These are phyloP conservation scores for Brachypodius melanocephalos DNA, from an alignment of 2,113 vertebrate genomes.

Conservation along the genomic window DNA sequence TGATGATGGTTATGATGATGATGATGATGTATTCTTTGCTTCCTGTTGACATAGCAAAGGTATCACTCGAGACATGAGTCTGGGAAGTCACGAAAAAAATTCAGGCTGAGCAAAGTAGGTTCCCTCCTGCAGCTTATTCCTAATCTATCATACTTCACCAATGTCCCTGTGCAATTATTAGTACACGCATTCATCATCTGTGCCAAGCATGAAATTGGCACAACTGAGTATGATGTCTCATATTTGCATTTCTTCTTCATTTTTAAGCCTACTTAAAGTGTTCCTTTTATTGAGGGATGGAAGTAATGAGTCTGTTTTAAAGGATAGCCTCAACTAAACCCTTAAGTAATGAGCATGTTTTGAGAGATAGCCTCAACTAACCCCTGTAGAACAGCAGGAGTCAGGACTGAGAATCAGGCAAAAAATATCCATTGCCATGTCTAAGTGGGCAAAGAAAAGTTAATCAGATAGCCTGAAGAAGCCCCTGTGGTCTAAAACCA, in stretches of 20 bases:
- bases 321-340: background rate
- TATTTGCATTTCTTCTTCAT: background rate
- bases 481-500: background rate
- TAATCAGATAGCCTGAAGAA: background rate
- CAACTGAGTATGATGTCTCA: background rate
- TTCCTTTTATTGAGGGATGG: background rate
- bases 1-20: background rate
- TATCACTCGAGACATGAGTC: fast-evolving
- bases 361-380: background rate
- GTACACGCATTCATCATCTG: background rate
- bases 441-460: background rate
- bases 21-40: background rate
- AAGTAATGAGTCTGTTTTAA: background rate
- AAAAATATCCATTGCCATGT: background rate
- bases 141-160: background rate
- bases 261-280: background rate
- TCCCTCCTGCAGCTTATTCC: background rate
- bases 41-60: background rate
- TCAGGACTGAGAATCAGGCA: background rate
- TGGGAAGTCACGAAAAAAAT: background rate
- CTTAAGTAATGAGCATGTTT: background rate
- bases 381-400: background rate
- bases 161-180: background rate
- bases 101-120: background rate
- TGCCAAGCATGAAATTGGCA: slow-evolving; percentile 19